These are phyloP conservation scores for Atopsyche davidsoni DNA, from an alignment of 1,140 invertebrate genomes.

Conservation along the genomic window DNA sequence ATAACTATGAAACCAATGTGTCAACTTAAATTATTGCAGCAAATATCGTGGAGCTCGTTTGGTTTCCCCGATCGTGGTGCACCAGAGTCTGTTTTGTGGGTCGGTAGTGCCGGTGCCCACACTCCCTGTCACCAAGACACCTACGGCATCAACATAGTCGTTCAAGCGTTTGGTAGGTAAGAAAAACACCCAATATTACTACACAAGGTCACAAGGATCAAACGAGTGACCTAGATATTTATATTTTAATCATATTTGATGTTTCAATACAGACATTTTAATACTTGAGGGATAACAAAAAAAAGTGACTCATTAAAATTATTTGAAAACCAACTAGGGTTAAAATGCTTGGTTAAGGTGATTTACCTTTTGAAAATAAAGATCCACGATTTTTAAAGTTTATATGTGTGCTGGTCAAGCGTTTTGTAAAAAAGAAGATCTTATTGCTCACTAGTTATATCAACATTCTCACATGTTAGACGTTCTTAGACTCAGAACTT, in stretches of 20 bases:
- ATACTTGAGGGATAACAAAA: no score
- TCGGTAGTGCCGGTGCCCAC: conserved; percentile 80
- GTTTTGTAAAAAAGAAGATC: conserved; percentile 7
- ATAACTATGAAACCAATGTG: no score
- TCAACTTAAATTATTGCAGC: conserved; percentile 48
- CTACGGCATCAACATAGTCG: conserved; percentile 89
- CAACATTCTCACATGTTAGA: conserved; percentile 20
- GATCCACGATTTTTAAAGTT: no score
- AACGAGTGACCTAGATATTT: neutral
- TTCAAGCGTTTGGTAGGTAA: conserved; percentile 81
- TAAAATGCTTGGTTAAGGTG: no score
- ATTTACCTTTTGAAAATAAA: no score
- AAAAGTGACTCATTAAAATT: no score
- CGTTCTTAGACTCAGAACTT: no score
- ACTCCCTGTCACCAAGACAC: conserved; percentile 93
- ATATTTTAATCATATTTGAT: no score
- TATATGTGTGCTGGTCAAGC: no score
- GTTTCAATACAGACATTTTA: no score
- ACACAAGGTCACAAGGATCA: neutral
- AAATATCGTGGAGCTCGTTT: conserved; percentile 67
- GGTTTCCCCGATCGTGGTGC: conserved; percentile 65
- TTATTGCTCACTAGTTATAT: neutral
- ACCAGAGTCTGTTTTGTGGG: conserved; percentile 79
- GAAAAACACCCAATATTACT: conserved; percentile 20
- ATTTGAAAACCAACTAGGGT: no score